phyloP scores from a whole-genome alignment of 2,113 vertebrate species.

The Indicator maculatus region DNA sequence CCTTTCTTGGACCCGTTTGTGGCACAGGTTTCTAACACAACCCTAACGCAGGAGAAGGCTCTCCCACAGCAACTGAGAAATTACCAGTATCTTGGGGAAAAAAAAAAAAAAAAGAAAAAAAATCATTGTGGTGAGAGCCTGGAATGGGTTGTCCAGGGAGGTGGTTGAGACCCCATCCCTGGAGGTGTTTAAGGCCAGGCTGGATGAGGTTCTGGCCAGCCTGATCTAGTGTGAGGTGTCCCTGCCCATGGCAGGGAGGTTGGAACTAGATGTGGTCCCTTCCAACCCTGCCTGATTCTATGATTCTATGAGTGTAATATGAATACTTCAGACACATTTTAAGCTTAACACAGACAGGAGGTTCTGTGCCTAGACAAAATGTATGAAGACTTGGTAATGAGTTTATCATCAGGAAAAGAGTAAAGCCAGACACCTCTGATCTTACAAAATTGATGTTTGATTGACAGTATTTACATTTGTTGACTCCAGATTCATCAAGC shows the following conservation, averaged over 20 bases:
- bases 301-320: neutral
- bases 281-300: too few species aligned
- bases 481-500: neutral
- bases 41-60: neutral
- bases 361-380: neutral
- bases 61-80: neutral
- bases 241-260: too few species aligned
- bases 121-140: too few species aligned
- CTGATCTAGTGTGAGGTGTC: too few species aligned
- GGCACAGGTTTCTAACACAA: neutral
- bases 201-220: too few species aligned
- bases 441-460: neutral
- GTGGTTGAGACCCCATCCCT: too few species aligned
- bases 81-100: neutral
- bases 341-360: neutral
- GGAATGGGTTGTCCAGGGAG: too few species aligned
- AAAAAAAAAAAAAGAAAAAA: too few species aligned
- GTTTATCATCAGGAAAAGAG: neutral
- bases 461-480: neutral
- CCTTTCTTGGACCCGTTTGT: neutral
- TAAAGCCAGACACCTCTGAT: neutral
- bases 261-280: too few species aligned
- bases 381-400: neutral
- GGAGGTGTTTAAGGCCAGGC: too few species aligned
- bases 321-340: neutral